Base-by-base conservation (phyloP, 2,113 vertebrate genomes). In the Noctilio leporinus region DNA sequence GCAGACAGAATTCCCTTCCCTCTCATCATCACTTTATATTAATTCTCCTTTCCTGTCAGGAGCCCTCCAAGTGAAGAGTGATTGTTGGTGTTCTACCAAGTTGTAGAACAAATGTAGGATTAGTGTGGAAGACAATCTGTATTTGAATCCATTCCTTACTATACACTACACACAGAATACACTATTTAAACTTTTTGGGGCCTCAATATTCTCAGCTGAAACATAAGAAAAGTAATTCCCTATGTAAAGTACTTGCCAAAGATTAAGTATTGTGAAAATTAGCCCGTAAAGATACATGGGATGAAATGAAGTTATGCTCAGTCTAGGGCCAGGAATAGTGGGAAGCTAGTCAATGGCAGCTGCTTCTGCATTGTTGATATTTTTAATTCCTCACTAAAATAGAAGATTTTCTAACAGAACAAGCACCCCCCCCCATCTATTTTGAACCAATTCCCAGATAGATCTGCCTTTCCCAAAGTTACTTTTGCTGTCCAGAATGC, bases 401-500 rank as follows among this genome's bases (percentile, higher is more conserved):
- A 38, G 30, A 82, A 43, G 30, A 49, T 57, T 91, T 65, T 69
- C 35, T 59, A 77, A 55, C 22, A 40, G 26, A 62, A 2, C 20
- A 17, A 49, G 47, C n/a, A n/a, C n/a, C n/a, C n/a, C n/a, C n/a
- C n/a, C n/a, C n/a, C n/a, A n/a, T n/a, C n/a, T 62, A 62, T 62
- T 65, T n/a, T 17, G 33, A 57, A 30, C 26, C 14, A 77, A 24
- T 33, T 20, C 5, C 4, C 40, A 62, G 8, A n/a, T 35, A 75
- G 33, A 86, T 38, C 22, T 86, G 38, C 19, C 40, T 89, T 93
- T 86, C 30, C 92, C 35, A 96, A 89, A 92, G 65, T 73, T 83
- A 47, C 6, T 30, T 9, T 59, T 5, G 33, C 35, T 78, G 24
- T 47, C 28, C 35, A 72, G 59, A 90, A 93, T 22, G 24, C 17